Evolutionary conservation across 2,113 vertebrate species (phyloP), one percentile per base, ranked within the genome.

Genomic region (Lasiurus borealis): DNA sequence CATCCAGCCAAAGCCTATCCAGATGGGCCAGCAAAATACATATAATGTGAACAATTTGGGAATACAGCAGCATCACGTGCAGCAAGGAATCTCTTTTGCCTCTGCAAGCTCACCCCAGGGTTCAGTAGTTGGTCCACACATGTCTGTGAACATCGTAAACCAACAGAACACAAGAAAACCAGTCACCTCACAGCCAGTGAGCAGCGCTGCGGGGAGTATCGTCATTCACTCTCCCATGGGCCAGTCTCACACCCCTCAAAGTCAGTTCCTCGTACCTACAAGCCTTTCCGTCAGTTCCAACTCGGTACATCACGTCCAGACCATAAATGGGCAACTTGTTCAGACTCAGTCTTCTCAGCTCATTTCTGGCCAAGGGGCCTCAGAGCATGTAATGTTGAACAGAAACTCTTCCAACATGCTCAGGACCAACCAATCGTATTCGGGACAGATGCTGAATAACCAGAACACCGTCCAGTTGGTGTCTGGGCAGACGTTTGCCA

Each of bases 1-100:
- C 97, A 99, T 99, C 97, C 99, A 99, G 98, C 99, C 99, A 94
- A 99, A 99, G 98, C 99, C 99, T 92, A 94, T 99, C 93, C 99
- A 99, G 94, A 98, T 99, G 94, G 99, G 99, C 85, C 98, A 99
- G 97, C 99, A 99, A 97, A 99, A 98, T 50, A 98, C 99, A 19
- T 99, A 99, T 98, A 99, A 98, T 88, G 98, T 99, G 97, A 99
- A 98, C 97, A 99, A 96, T 85, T 96, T 98, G 97, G 98, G 98
- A 94, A 97, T 98, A 86, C 98, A 98, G 93, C 98, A 98, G 66
- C 98, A 98, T 97, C 98, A 99, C 0, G 98, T 98, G 16, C 98
- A 99, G 71, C 98, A 98, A 96, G 98, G 98, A 48, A 97, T 98
- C 97, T 98, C 98, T 0, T 98, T 99, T 93, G 98, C 98, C 93